These are phyloP conservation scores for Bactericera cockerelli DNA, from an alignment of 1,140 invertebrate genomes.

Conservation along the genomic window DNA sequence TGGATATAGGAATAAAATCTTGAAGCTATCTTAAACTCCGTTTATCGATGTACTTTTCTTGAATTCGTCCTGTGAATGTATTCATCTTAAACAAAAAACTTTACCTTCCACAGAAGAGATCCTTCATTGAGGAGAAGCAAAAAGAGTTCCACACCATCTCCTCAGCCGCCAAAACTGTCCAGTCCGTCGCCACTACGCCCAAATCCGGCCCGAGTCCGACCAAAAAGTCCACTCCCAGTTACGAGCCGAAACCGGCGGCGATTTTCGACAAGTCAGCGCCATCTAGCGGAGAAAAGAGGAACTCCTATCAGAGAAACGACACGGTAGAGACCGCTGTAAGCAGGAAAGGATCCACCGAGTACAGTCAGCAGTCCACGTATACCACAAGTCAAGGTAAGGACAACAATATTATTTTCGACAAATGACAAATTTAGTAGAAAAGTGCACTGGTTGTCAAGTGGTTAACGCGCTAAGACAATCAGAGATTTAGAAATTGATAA, in stretches of 20 bases:
- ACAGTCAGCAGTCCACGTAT: not conserved
- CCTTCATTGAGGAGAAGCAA: not conserved
- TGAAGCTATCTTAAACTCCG: too few relatives aligned
- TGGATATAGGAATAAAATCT: too few relatives aligned
- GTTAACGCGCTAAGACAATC: too few relatives aligned
- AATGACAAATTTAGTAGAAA: too few relatives aligned
- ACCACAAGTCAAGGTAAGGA: slow-evolving; percentile 4
- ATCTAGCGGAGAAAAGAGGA: not conserved
- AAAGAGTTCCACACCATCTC: not conserved
- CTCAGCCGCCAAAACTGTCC: not conserved
- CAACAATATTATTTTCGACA: not conserved
- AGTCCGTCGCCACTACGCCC: not conserved
- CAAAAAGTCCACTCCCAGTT: not conserved
- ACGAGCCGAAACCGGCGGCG: not conserved
- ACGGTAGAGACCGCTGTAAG: not conserved
- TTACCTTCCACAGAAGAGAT: not conserved
- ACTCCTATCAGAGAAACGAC: not conserved
- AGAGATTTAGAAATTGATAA: too few relatives aligned
- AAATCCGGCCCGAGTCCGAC: not conserved
- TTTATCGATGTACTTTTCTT: too few relatives aligned
- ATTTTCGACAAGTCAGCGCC: not conserved
- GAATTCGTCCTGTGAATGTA: too few relatives aligned
- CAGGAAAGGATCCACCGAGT: not conserved
- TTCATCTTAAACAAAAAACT: too few relatives aligned
- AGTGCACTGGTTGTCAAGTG: too few relatives aligned